Percentiles rank a stretch among this genome's conserved stretches.
Conservation (phyloP, 2,888 invertebrate genomes). For the Seladonia tumulorum region DNA sequence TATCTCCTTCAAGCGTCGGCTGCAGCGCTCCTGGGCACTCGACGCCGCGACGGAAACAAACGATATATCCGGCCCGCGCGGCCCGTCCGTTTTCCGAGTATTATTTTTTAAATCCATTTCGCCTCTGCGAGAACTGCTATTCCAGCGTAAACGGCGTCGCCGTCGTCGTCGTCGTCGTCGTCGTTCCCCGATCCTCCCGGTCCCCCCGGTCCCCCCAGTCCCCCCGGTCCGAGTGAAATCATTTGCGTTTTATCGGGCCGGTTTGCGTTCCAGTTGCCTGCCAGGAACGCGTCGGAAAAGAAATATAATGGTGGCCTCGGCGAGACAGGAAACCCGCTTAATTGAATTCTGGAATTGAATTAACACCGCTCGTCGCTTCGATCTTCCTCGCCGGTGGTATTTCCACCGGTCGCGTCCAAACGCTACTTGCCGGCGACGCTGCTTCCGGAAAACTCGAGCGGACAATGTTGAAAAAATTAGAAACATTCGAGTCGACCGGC, state of each 20-base stretch:
- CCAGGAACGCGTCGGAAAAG: conserved; percentile 41
- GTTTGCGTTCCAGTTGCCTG: conserved; percentile 38
- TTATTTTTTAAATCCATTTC: conserved; percentile 63
- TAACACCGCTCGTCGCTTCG: conserved; percentile 48
- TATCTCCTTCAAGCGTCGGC: conserved; percentile 70
- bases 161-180: conserved; percentile 25
- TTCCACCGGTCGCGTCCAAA: neutral
- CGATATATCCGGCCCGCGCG: conserved; percentile 55
- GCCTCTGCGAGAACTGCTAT: conserved; percentile 2
- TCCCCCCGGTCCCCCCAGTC: no score
- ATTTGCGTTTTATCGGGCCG: conserved; percentile 57
- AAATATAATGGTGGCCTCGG: conserved; percentile 43
- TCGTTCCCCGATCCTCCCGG: conserved; percentile 9
- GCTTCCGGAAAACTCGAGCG: neutral
- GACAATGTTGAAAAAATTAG: conserved; percentile 2
- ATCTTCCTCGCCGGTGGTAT: conserved; percentile 26
- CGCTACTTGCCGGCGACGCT: neutral
- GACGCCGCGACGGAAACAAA: conserved; percentile 64
- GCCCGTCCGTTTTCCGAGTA: conserved; percentile 40
- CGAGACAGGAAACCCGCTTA: conserved; percentile 41
- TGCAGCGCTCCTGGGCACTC: conserved; percentile 62
- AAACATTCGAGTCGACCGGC: neutral
- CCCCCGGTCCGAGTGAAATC: conserved; percentile 9
- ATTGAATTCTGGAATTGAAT: conserved; percentile 62
- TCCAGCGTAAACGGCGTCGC: neutral